These are phyloP conservation scores for Fragum fragum DNA, from an alignment of 2,888 invertebrate species.

Conservation along the genomic window DNA sequence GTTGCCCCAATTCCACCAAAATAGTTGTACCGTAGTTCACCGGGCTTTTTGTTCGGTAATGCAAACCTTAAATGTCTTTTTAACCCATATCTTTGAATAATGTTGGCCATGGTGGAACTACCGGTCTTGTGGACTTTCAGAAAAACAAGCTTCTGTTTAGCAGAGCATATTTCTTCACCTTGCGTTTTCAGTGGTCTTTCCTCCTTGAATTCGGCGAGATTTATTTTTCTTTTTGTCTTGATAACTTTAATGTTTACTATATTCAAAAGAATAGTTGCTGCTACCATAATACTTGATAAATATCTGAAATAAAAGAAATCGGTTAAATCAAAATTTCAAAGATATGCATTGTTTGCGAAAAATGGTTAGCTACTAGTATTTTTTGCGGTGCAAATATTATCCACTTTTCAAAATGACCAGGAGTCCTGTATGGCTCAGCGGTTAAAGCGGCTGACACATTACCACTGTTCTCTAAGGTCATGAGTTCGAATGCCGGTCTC, in stretches of 20 bases:
- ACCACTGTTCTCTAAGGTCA: no score
- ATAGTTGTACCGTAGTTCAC: constrained; percentile 65
- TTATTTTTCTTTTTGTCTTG: background rate
- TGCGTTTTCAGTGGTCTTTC: background rate
- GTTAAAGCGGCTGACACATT: no score
- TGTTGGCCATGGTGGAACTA: constrained; percentile 78
- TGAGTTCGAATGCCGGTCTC: no score
- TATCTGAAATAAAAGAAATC: background rate
- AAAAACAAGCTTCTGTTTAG: constrained; percentile 62
- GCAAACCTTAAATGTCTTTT: constrained; percentile 71
- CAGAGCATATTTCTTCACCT: constrained; percentile 25
- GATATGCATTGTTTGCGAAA: no score
- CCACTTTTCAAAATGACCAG: no score
- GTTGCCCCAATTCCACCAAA: constrained; percentile 67
- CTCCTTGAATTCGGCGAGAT: background rate
- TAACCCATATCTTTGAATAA: constrained; percentile 75
- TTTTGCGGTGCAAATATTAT: no score
- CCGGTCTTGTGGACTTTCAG: constrained; percentile 81
- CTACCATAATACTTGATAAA: background rate
- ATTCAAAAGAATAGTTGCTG: background rate
- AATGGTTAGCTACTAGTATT: no score
- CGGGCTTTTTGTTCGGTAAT: constrained; percentile 70
- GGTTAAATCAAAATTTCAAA: no score
- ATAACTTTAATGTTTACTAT: background rate
- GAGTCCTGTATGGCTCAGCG: no score